Conservation (phyloP, 2,797 vertebrate species). For the Hephaestus fuliginosus region DNA sequence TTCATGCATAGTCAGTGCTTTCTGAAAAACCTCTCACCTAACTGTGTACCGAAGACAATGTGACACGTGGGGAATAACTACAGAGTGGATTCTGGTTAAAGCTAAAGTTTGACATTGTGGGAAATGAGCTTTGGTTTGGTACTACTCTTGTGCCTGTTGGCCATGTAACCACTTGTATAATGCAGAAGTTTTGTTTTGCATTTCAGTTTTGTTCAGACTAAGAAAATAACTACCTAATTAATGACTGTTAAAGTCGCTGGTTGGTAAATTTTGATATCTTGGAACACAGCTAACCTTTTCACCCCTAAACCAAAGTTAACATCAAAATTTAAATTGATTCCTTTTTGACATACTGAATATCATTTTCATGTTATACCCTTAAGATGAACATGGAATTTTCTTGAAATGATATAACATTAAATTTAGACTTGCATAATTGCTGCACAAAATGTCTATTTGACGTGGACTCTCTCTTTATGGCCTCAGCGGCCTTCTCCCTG, state of each 20-base stretch:
- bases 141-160: background rate
- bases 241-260: background rate
- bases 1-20: slow-evolving; percentile 21
- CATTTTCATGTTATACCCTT: background rate
- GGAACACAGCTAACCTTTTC: background rate
- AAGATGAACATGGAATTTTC: background rate
- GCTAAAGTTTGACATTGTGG: slow-evolving; percentile 1
- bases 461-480: slow-evolving; percentile 23
- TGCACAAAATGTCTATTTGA: background rate
- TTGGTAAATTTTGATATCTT: background rate
- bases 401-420: slow-evolving; percentile 8
- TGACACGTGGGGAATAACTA: background rate
- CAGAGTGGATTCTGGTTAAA: background rate
- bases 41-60: background rate
- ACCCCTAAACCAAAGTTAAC: background rate
- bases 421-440: background rate
- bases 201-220: background rate
- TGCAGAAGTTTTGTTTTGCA: background rate
- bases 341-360: background rate
- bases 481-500: background rate
- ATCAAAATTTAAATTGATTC: background rate
- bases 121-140: background rate
- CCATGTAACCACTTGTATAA: background rate
- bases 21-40: slow-evolving; percentile 7
- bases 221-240: background rate